Evolutionary conservation across 2,888 invertebrate species (phyloP), one percentile per base, ranked within the genome.

Genomic region (Sepioteuthis lessoniana): DNA sequence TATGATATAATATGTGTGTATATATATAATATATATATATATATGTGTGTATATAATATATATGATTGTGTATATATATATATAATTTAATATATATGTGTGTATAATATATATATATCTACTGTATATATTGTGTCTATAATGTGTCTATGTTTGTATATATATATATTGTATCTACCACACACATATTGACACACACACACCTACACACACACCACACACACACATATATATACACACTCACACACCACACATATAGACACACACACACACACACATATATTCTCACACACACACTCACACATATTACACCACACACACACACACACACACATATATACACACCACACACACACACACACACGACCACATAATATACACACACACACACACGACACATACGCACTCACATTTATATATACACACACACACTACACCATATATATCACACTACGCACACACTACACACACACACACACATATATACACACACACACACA

Each of bases 21-120:
- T 90, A 90, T 90, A 90, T 90, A 90, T 90, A n/a, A 90, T 90
- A 90, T 90, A 90, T 90, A 16, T 90, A 90, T 90, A 90, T 90
- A 90, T 90, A 90, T 90, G 16, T 90, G 16, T n/a, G n/a, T n/a
- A n/a, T n/a, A n/a, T n/a, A n/a, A n/a, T n/a, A n/a, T n/a, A n/a
- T n/a, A n/a, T n/a, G n/a, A n/a, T n/a, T n/a, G n/a, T n/a, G n/a
- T n/a, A n/a, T n/a, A n/a, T n/a, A n/a, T n/a, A n/a, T n/a, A 90
- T 90, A 90, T 90, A 90, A 8, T 8, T 90, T 4, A 8, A n/a
- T 90, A 90, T 90, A 90, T 90, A 90, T 90, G 16, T 90, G 16
- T 90, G 16, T 90, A 90, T 90, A 16, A n/a, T 90, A 90, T 90
- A 90, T 90, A 90, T 90, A 90, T 90, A 90, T 90, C 5, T 90